Evolutionary conservation across 1,140 invertebrate genomes (phyloP).

Genomic region (Octopus sinensis): DNA sequence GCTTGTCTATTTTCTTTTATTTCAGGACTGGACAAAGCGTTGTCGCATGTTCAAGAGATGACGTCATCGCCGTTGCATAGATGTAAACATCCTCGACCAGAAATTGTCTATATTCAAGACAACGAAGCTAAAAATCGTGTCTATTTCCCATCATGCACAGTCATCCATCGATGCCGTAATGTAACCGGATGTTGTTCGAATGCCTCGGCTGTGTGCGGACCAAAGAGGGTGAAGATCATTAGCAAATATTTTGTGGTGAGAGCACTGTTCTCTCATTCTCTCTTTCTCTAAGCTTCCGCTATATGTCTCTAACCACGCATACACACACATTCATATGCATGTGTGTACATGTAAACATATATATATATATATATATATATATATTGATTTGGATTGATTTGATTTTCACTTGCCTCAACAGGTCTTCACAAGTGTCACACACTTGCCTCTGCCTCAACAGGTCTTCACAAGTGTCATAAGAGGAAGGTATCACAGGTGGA

Average conservation of each 20-base stretch:
- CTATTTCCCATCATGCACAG: constrained; percentile 27
- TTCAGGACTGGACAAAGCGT: constrained; percentile 24
- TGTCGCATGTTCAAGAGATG: constrained; percentile 26
- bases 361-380: no score
- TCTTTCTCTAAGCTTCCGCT: no score
- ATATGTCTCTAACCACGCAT: no score
- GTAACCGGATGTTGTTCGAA: constrained; percentile 28
- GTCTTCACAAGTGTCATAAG: no score
- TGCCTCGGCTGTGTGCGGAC: constrained; percentile 21
- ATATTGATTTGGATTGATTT: no score
- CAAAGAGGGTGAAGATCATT: constrained; percentile 24
- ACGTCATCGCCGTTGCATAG: constrained; percentile 11
- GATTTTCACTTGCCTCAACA: no score
- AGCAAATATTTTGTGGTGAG: constrained; percentile 28
- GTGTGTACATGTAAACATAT: no score
- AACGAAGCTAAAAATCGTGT: constrained; percentile 17
- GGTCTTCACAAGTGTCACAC: no score
- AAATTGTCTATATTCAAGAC: constrained; percentile 27
- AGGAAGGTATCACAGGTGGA: no score
- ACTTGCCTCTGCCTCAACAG: no score
- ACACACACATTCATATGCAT: no score
- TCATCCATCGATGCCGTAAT: constrained; percentile 30
- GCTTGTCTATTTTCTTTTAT: neutral
- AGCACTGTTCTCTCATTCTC: constrained; percentile 33
- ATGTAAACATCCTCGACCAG: constrained; percentile 26